Base-by-base conservation (phyloP, 2,888 invertebrate species). In the Mayetiola destructor region DNA sequence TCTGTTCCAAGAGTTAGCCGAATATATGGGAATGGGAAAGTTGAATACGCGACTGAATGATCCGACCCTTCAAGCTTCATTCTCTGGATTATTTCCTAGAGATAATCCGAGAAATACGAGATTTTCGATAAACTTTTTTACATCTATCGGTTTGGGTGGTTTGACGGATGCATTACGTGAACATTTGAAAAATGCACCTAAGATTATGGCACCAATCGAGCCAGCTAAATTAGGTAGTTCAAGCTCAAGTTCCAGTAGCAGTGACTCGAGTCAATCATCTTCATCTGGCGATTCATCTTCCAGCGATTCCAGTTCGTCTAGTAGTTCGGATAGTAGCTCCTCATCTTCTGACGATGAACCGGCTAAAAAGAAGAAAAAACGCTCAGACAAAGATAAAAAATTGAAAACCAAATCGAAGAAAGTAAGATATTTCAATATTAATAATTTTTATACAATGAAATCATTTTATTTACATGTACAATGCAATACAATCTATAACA, bases 71-170 rank as follows among this genome's bases (percentile, higher is more conserved):
- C 83, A 87, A 66, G 79, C 79, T 56, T 87, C 87, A 23, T 94
- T 97, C 73, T 80, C 83, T 35, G 96, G 97, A 0, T 73, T 99
- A 4, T 92, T 99, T 71, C 97, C 99, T 0, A 78, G 91, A 58
- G 94, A 97, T 68, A 90, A 95, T 75, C 96, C 97, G 0, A 84
- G 90, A 67, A 93, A 97, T 69, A 95, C 96, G 0, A 77, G 97
- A 66, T 99, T 99, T 74, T 88, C 97, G 0, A 97, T 99, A 55
- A 96, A 96, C 68, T 96, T 95, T 75, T 96, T 96, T 71, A 95
- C 95, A 0, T 90, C 93, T 0, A 95, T 95, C 67, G 95, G 97
- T 64, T 78, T 99, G 57, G 97, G 97, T 58, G 96, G 95, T 1
- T 75, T 99, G 1, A 99, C 97, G 0, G 93, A 94, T 73, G 93